phyloP scores from a whole-genome alignment of 2,888 invertebrate genomes.

The Lypha dubia region DNA sequence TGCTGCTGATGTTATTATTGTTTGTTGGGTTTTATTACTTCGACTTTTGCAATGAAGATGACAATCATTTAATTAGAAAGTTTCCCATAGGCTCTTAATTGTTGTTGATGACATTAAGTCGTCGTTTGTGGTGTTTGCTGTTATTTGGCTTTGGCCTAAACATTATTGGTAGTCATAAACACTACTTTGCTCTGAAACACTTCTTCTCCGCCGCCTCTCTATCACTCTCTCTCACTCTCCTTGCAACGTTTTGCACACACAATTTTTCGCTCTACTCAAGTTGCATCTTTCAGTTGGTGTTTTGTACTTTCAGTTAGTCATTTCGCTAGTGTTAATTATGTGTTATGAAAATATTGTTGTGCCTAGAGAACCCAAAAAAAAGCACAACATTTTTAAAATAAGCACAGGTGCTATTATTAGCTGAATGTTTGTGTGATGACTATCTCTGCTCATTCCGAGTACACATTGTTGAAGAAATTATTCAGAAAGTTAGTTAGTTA shows the following conservation, averaged over 20 bases:
- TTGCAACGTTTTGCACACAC: too few relatives aligned
- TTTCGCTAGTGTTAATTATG: constrained; percentile 79
- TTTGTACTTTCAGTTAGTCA: constrained; percentile 27
- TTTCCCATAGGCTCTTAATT: constrained; percentile 82
- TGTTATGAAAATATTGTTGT: constrained; percentile 73
- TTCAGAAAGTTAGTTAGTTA: constrained; percentile 32
- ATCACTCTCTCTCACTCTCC: neutral
- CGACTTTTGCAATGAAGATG: constrained; percentile 77
- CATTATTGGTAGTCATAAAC: constrained; percentile 69
- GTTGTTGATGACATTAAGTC: constrained; percentile 75
- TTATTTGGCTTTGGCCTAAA: constrained; percentile 65
- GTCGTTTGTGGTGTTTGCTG: constrained; percentile 68
- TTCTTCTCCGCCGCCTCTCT: neutral
- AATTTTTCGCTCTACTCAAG: constrained; percentile 12
- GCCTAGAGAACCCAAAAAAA: constrained; percentile 36
- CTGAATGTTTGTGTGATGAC: neutral
- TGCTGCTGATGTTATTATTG: constrained; percentile 65
- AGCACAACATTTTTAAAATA: constrained; percentile 42
- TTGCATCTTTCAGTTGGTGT: constrained; percentile 37
- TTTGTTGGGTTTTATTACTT: constrained; percentile 66
- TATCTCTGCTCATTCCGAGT: constrained; percentile 18
- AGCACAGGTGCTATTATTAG: constrained; percentile 60
- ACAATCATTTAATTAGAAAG: constrained; percentile 83
- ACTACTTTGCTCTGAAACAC: constrained; percentile 39
- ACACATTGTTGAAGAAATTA: constrained; percentile 44